phyloP scores from a whole-genome alignment of 2,888 invertebrate species.

The Gnatocerus cornutus region DNA sequence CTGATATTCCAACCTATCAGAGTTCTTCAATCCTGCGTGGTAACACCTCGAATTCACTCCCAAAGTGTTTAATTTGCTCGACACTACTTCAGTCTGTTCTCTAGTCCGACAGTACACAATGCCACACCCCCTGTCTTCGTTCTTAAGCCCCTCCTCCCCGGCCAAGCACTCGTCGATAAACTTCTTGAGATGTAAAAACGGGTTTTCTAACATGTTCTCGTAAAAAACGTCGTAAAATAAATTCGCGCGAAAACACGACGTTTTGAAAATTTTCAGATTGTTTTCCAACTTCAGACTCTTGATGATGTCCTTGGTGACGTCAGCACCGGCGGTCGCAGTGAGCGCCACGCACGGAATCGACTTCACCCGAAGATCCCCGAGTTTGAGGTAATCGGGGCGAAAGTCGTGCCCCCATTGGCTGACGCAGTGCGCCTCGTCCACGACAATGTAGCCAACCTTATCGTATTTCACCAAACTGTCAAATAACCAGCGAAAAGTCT shows the following conservation, averaged over 20 bases:
- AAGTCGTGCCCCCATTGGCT: constrained; percentile 99
- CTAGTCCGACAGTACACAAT: constrained; percentile 95
- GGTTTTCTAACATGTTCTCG: constrained; percentile 88
- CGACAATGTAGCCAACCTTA: constrained; percentile 90
- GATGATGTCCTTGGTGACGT: constrained; percentile 87
- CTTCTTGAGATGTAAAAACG: constrained; percentile 84
- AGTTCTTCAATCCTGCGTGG: constrained; percentile 88
- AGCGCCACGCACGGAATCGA: constrained; percentile 91
- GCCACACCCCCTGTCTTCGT: constrained; percentile 64
- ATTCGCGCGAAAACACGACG: constrained; percentile 93
- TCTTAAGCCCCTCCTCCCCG: constrained; percentile 70
- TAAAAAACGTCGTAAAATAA: constrained; percentile 95
- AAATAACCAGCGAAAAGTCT: constrained; percentile 79
- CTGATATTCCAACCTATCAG: constrained; percentile 85
- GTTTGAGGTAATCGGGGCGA: constrained; percentile 92
- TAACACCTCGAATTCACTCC: constrained; percentile 88
- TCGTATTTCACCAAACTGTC: constrained; percentile 82
- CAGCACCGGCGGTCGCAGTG: constrained; percentile 93
- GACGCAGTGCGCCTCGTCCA: constrained; percentile 99
- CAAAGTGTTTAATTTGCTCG: constrained; percentile 81
- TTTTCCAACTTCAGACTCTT: constrained; percentile 77
- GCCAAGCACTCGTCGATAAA: constrained; percentile 81
- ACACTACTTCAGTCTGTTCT: constrained; percentile 90
- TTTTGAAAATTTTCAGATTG: constrained; percentile 77
- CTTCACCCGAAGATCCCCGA: constrained; percentile 81